Conservation (phyloP, 2,113 vertebrate species). For the Hydropotes inermis region DNA sequence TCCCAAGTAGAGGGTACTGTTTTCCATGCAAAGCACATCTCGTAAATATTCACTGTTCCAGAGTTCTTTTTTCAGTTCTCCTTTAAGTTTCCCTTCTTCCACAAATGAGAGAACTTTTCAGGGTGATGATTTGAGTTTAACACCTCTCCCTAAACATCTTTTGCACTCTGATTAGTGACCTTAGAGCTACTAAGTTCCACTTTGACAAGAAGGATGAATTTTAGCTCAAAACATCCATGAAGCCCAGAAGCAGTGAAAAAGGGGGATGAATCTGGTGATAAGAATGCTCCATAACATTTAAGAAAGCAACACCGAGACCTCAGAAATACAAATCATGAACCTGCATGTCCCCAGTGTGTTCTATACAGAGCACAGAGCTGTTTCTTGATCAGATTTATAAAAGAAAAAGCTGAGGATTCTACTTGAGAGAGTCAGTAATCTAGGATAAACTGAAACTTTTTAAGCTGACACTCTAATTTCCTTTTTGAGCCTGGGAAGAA, state of each 20-base stretch:
- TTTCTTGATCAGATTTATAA: not conserved
- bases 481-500: slow-evolving; percentile 3
- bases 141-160: not conserved
- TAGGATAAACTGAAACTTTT: not conserved
- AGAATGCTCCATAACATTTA: not conserved
- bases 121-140: not conserved
- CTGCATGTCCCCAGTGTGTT: not conserved
- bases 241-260: not conserved
- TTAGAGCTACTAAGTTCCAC: not conserved
- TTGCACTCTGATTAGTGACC: not conserved
- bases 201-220: not conserved
- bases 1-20: not conserved
- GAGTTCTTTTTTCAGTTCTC: not conserved
- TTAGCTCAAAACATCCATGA: not conserved
- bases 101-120: not conserved
- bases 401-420: not conserved
- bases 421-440: not conserved
- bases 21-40: not conserved
- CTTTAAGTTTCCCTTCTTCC: not conserved
- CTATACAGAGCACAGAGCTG: not conserved
- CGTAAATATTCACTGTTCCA: not conserved
- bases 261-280: not conserved
- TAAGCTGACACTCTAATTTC: not conserved
- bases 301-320: not conserved
- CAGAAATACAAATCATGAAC: not conserved